These are phyloP conservation scores for Clarias fuscus DNA, from an alignment of 2,797 vertebrate species.

Conservation along the genomic window DNA sequence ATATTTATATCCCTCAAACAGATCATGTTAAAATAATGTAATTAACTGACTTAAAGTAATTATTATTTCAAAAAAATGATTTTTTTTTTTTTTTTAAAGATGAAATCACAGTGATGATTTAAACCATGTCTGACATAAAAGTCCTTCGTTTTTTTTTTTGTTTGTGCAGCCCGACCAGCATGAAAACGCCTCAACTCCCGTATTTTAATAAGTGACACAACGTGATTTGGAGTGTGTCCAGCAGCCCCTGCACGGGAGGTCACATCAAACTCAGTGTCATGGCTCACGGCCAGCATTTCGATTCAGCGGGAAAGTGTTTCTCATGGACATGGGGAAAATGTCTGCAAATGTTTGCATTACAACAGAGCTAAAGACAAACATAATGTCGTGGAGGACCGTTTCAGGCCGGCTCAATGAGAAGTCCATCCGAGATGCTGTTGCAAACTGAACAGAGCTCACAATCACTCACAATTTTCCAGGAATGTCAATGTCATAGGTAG, in stretches of 20 bases:
- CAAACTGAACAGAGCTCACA: background rate
- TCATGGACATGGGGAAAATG: background rate
- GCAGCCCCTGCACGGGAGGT: conserved; percentile 23
- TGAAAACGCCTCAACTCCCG: conserved; percentile 10
- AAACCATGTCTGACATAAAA: background rate
- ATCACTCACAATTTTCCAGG: background rate
- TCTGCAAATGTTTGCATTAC: background rate
- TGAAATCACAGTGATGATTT: background rate
- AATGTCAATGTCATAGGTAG: background rate
- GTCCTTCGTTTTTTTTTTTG: background rate
- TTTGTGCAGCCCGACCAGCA: conserved; percentile 19
- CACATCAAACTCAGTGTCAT: conserved; percentile 34
- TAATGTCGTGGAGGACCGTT: background rate
- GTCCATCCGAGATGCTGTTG: background rate
- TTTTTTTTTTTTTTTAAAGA: no score
- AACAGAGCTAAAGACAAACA: background rate
- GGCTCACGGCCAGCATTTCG: background rate
- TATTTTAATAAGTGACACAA: conserved; percentile 37
- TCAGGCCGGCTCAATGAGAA: background rate
- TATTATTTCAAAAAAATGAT: background rate
- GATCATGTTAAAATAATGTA: no score
- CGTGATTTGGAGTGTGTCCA: conserved; percentile 33
- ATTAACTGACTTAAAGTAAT: background rate
- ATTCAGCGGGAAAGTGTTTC: conserved; percentile 15
- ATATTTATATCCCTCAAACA: no score